Base-by-base conservation (phyloP, 2,113 vertebrate species). In the Misgurnus anguillicaudatus region DNA sequence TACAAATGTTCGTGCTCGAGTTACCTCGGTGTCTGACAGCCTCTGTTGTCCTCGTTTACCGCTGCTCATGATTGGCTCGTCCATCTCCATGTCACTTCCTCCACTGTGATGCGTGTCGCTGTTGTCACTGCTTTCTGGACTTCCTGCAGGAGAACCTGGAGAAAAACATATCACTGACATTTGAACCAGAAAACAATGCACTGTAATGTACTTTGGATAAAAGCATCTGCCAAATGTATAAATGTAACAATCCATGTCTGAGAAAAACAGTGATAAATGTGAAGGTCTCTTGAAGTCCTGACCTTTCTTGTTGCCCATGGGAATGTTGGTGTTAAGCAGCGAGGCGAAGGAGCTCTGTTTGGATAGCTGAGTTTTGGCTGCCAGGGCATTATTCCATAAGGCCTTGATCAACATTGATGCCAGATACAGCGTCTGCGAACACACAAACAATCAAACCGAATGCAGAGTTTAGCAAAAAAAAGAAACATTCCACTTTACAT, bases 381-480 rank as follows among this genome's bases (percentile, higher is more conserved):
- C 96, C 86, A 99, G 91, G 6, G 98, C 97, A 80, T 99, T 99
- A 89, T 99, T 99, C 98, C 98, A 99, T 80, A 98, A 92, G 11
- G 98, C 98, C 92, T 99, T 99, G 90, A 99, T 99, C 86, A 99
- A 92, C 98, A 99, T 99, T 67, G 97, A 99, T 57, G 98, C 96
- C 94, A 99, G 91, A 87, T 99, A 99, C 77, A 99, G 82, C 0
- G 98, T 99, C 98, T 99, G 85, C 4, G 41, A 19, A 63, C 31
- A 31, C 76, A 38, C 11, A 67, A 10, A 48, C 7, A 68, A 16
- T 10, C 42, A 17, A 36, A 17, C 1, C 64, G 13, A 38, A 0
- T 42, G 1, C 24, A 39, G 48, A 31, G 39, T 10, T 21, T n/a
- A 66, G n/a, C 11, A 14, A 17, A 47, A 47, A 24, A 68, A 14